Conservation (phyloP, 2,888 invertebrate species). For the Drosophila paucipuncta region DNA sequence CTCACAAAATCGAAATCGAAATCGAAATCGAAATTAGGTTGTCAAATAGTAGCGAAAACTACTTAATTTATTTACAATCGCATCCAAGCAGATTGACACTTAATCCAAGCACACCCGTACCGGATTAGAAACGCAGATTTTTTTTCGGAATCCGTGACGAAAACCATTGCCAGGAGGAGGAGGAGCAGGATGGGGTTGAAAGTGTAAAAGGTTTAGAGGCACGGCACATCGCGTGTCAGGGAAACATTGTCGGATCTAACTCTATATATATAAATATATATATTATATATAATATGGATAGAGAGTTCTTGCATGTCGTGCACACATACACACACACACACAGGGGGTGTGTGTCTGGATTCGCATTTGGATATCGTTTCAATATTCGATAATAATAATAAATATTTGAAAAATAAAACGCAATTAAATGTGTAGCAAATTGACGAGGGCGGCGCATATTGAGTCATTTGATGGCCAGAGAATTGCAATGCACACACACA, state of each 20-base stretch:
- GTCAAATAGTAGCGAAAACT: background rate
- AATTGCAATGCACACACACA: slow-evolving; percentile 54
- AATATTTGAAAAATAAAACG: slow-evolving; percentile 80
- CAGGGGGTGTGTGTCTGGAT: slow-evolving; percentile 13
- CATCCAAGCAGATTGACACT: background rate
- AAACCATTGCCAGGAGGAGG: slow-evolving; percentile 29
- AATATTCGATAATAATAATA: slow-evolving; percentile 80
- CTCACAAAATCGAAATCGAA: slow-evolving; percentile 36
- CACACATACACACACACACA: slow-evolving; percentile 34
- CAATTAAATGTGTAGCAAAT: slow-evolving; percentile 70
- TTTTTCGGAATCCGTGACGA: slow-evolving; percentile 37
- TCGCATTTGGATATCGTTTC: slow-evolving; percentile 56
- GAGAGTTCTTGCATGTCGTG: slow-evolving; percentile 39
- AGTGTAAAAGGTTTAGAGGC: slow-evolving; percentile 36
- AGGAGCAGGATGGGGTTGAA: background rate
- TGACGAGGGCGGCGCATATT: slow-evolving; percentile 49
- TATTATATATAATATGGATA: slow-evolving; percentile 4
- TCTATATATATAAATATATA: slow-evolving; percentile 1
- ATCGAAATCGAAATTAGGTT: too few relatives aligned
- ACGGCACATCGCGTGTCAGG: slow-evolving; percentile 66
- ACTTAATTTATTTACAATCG: slow-evolving; percentile 1
- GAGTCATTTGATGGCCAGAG: slow-evolving; percentile 71
- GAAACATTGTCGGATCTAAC: slow-evolving; percentile 49
- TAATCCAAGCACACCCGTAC: slow-evolving; percentile 25
- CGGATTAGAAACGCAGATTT: slow-evolving; percentile 34